Evolutionary conservation across 2,113 vertebrate genomes (phyloP), one percentile per base, ranked within the genome.

Genomic region (Lagopus muta): DNA sequence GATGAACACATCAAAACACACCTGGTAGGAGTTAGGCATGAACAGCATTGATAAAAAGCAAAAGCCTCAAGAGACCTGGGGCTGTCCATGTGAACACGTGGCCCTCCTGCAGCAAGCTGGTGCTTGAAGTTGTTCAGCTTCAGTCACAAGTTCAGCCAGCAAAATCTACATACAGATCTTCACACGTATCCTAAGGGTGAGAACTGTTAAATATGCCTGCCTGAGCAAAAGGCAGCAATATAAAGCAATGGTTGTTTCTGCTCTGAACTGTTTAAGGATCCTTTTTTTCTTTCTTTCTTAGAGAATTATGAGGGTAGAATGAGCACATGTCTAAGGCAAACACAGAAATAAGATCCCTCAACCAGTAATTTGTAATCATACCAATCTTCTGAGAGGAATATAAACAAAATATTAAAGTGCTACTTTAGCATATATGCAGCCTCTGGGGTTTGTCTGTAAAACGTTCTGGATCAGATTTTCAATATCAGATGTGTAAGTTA

Each of bases 361-460:
- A 54, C 27, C 15, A 50, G 77, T 19, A 78, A 86, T 86, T 95
- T 83, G 45, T 86, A 61, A 54, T 55, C 78, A 76, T 32, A 77
- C 38, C 61, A n/a, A 48, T 69, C 81, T 69, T 88, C 82, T 87
- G 60, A 60, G 81, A 88, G 65, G 73, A 52, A 89, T 69, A 86
- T 72, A 89, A 87, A 84, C 89, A 95, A 92, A 94, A 92, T 27
- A 69, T 7, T 16, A 54, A 82, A 91, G 60, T n/a, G 38, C 79
- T 92, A 55, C 86, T 91, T 93, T 87, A 92, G 87, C 76, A 87
- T 57, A 75, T 25, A 15, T 6, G 55, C 71, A 94, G 92, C 77
- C 64, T 81, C 65, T 32, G 78, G 94, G 72, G 47, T 72, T 82
- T 91, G 60, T 92, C 86, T 95, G 32, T 58, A 81, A 93, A 90